Conservation (phyloP, 2,113 vertebrate species). For the Colaptes auratus region DNA sequence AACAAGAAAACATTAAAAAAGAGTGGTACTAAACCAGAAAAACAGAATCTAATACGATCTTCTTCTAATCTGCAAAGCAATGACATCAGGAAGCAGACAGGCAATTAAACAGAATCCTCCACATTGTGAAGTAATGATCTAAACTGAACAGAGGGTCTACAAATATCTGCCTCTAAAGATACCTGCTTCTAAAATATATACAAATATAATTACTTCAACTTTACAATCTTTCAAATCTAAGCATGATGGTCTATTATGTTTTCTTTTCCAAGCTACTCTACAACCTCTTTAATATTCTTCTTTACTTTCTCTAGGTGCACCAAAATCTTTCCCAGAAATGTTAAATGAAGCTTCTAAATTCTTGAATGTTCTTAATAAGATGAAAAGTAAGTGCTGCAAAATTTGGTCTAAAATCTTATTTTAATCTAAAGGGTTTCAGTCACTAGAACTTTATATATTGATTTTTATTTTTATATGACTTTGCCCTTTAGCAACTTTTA, state of each 20-base stretch:
- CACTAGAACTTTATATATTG: background rate
- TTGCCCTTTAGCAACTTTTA: constrained; percentile 34
- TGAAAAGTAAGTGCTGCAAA: background rate
- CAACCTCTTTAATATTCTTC: background rate
- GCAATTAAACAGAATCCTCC: background rate
- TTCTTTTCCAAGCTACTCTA: background rate
- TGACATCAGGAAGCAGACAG: background rate
- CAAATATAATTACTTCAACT: fast-evolving
- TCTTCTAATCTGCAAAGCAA: background rate
- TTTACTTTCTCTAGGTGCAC: background rate
- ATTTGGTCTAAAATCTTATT: background rate
- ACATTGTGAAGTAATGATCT: background rate
- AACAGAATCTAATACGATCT: background rate
- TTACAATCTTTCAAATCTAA: background rate
- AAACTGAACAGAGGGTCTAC: background rate
- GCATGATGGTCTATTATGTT: fast-evolving
- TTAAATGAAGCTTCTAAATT: background rate
- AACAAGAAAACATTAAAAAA: background rate
- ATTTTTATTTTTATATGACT: constrained; percentile 8
- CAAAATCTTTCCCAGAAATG: background rate
- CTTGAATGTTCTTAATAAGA: background rate
- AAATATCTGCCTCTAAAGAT: background rate
- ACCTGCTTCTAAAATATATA: background rate
- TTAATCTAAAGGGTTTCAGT: background rate
- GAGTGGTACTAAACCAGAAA: background rate